Percentiles rank a stretch among this genome's conserved stretches.
Evolutionary conservation across 2,113 vertebrate species (phyloP).

Genomic region (Pavo muticus): DNA sequence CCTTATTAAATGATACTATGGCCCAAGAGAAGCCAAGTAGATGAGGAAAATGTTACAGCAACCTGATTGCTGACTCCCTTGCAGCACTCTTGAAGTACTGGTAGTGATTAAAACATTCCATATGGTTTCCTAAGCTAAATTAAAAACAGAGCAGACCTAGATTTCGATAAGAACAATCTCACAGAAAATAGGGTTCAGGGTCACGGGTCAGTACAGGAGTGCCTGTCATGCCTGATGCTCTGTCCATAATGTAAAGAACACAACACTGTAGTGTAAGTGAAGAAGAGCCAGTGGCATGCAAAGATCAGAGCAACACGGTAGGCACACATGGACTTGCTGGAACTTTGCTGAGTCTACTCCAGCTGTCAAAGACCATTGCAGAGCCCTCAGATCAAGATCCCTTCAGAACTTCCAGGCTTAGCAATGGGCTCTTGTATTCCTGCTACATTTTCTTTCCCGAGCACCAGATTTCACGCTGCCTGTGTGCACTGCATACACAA

Average conservation of each 20-base stretch:
- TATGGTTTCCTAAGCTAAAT: not conserved
- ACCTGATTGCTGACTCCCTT: not conserved
- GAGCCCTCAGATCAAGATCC: fast-evolving
- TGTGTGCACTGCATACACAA: fast-evolving
- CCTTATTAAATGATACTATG: not conserved
- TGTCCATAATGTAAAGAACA: fast-evolving
- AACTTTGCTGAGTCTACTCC: not conserved
- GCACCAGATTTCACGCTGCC: not conserved
- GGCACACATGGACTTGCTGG: not conserved
- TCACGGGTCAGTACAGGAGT: not conserved
- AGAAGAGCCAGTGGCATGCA: not conserved
- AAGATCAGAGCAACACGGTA: fast-evolving
- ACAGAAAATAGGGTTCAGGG: not conserved
- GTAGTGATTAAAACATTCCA: not conserved
- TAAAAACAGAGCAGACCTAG: not conserved
- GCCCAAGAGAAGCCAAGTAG: not conserved
- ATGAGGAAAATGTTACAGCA: not conserved
- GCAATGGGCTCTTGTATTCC: not conserved
- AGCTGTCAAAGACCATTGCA: not conserved
- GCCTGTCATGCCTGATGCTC: not conserved
- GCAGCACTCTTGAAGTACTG: not conserved
- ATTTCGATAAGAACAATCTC: not conserved
- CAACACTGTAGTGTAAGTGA: fast-evolving
- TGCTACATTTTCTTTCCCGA: not conserved
- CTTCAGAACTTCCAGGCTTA: not conserved